Evolutionary conservation across 2,888 invertebrate species (phyloP).

Genomic region (Cactoblastis cactorum): DNA sequence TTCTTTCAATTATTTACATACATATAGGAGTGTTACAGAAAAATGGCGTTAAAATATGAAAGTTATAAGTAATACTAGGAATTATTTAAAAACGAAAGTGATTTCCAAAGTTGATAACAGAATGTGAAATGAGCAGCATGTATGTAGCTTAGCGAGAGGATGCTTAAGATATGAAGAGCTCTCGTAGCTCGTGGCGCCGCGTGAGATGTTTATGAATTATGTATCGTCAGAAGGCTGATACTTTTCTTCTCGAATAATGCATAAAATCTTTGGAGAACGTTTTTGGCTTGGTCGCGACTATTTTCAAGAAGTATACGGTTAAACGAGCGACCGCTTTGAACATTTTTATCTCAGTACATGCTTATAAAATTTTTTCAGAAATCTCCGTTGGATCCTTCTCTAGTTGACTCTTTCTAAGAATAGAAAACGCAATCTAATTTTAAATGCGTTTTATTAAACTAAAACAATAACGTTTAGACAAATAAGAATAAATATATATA

Average conservation of each 20-base stretch:
- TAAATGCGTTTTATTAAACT: too few relatives aligned
- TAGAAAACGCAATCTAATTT: too few relatives aligned
- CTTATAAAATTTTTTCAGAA: not conserved
- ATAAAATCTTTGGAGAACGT: constrained; percentile 33
- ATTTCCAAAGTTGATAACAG: constrained; percentile 17
- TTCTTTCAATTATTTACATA: too few relatives aligned
- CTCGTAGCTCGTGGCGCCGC: constrained; percentile 33
- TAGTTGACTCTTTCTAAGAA: too few relatives aligned
- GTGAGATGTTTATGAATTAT: constrained; percentile 45
- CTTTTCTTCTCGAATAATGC: constrained; percentile 32
- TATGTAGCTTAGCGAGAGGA: constrained; percentile 29
- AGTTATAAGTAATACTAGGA: not conserved
- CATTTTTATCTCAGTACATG: not conserved
- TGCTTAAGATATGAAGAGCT: constrained; percentile 40
- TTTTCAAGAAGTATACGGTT: constrained; percentile 5
- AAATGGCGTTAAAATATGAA: not conserved
- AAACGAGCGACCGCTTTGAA: constrained; percentile 4
- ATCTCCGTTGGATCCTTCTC: too few relatives aligned
- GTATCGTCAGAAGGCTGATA: constrained; percentile 34
- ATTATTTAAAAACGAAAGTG: not conserved
- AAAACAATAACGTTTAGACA: too few relatives aligned
- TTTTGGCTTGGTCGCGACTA: constrained; percentile 10
- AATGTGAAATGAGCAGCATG: constrained; percentile 22
- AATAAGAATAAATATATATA: not conserved
- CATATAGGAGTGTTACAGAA: too few relatives aligned